These are phyloP conservation scores for Glossophaga mutica DNA, from an alignment of 2,797 vertebrate species.

Conservation along the genomic window DNA sequence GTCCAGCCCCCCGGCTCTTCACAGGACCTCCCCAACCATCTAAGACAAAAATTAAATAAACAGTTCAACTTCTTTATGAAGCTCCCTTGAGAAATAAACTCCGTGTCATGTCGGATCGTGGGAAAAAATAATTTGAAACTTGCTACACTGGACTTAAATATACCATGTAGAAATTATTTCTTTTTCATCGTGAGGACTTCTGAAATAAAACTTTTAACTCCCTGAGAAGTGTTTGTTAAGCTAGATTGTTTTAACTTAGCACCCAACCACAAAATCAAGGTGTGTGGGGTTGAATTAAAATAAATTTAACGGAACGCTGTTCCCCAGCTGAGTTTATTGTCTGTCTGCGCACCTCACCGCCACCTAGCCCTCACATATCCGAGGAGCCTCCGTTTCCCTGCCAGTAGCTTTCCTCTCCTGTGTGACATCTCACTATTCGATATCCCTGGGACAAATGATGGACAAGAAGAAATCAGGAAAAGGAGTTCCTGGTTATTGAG, in stretches of 20 bases:
- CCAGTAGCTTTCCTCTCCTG: not conserved
- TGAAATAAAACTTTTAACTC: not conserved
- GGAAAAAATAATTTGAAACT: not conserved
- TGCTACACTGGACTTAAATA: not conserved
- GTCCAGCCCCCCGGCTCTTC: not conserved
- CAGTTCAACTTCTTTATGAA: not conserved
- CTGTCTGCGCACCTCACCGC: not conserved
- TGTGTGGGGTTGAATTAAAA: not conserved
- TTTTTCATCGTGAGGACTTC: not conserved
- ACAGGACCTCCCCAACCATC: not conserved
- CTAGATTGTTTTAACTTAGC: not conserved
- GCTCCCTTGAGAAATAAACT: not conserved
- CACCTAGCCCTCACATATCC: rapidly evolving
- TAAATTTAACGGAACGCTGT: not conserved
- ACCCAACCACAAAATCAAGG: not conserved
- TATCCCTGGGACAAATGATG: not conserved
- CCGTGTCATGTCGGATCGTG: not conserved
- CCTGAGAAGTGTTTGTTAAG: not conserved
- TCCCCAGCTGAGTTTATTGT: not conserved
- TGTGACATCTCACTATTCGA: not conserved
- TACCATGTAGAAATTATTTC: not conserved
- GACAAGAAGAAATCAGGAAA: not conserved
- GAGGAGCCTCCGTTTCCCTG: not conserved
- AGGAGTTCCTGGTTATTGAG: not conserved
- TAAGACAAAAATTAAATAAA: not conserved